These are phyloP conservation scores for Cephus pygmeus DNA, from an alignment of 2,888 invertebrate genomes.

Conservation along the genomic window DNA sequence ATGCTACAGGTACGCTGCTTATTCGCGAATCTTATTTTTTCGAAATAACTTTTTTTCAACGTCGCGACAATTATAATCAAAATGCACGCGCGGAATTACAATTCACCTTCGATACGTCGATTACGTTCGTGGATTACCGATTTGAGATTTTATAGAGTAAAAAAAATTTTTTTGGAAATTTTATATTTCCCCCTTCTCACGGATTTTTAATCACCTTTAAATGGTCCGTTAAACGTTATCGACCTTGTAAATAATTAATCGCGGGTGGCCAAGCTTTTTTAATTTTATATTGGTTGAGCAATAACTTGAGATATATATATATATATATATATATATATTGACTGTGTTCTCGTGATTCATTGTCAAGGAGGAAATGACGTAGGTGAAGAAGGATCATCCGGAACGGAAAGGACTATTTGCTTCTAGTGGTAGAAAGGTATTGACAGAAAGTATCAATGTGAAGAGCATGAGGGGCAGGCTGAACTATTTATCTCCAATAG, in stretches of 20 bases:
- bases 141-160: background rate
- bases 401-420: background rate
- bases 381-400: background rate
- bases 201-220: too few relatives aligned
- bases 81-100: background rate
- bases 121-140: background rate
- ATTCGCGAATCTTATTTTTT: background rate
- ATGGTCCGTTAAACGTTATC: too few relatives aligned
- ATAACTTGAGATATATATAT: background rate
- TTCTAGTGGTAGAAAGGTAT: background rate
- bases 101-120: background rate
- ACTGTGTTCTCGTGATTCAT: background rate
- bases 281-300: background rate
- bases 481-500: background rate
- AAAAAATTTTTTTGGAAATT: background rate
- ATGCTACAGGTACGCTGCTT: background rate
- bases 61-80: too few relatives aligned
- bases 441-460: background rate
- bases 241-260: background rate
- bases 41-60: background rate
- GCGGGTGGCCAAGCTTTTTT: background rate
- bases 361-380: background rate
- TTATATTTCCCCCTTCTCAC: too few relatives aligned
- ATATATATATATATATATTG: background rate
- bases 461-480: slow-evolving; percentile 15